Conservation (phyloP, 2,888 invertebrate genomes). For the Synergus laeviventris region DNA sequence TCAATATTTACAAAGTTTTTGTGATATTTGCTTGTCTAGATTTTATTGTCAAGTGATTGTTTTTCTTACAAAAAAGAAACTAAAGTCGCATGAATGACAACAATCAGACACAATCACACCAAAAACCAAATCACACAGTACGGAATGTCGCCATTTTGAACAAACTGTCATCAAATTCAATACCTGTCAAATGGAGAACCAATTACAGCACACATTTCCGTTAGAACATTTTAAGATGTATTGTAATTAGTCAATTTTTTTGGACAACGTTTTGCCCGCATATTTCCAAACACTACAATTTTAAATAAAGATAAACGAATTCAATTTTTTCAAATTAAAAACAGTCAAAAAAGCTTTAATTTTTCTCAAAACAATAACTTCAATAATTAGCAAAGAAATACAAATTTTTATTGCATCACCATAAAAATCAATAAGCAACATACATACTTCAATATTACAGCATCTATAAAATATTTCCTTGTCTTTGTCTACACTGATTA, state of each 20-base stretch:
- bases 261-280: background rate
- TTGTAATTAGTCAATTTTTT: background rate
- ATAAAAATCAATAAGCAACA: conserved; percentile 21
- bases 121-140: background rate
- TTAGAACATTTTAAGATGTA: background rate
- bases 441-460: conserved; percentile 23
- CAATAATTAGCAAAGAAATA: conserved; percentile 31
- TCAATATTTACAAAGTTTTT: conserved; percentile 6
- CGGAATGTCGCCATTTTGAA: background rate
- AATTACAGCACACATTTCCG: background rate
- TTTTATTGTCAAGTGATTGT: background rate
- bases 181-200: background rate
- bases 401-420: conserved; percentile 20
- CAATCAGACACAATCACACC: background rate
- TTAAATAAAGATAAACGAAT: background rate
- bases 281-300: background rate
- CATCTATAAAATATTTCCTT: conserved; percentile 13
- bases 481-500: conserved; percentile 20
- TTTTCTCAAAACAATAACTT: background rate
- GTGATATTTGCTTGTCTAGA: background rate
- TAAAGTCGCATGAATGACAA: background rate
- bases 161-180: background rate
- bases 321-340: background rate
- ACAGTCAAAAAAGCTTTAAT: background rate
- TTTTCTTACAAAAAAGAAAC: conserved; percentile 1